Conservation (phyloP, 1,140 invertebrate genomes). For the Choristoneura fumiferana region DNA sequence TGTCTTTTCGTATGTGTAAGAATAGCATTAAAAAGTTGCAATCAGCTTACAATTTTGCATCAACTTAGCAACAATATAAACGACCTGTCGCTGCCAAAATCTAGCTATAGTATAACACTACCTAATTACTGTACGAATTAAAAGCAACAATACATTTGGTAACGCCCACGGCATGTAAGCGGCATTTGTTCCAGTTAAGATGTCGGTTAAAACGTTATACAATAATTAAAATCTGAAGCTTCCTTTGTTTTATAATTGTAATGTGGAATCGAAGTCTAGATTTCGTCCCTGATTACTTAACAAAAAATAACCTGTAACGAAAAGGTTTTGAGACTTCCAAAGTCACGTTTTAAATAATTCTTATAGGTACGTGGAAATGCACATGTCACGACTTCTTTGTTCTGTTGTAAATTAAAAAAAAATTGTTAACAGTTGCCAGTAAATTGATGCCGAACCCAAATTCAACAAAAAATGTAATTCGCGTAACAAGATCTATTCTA, state of each 20-base stretch:
- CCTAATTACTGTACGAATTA: constrained; percentile 11
- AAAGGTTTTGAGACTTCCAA: too few species aligned
- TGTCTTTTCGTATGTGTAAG: not conserved
- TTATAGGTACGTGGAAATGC: too few species aligned
- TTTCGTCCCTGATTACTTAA: too few species aligned
- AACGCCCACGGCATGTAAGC: not conserved
- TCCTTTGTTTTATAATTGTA: constrained; percentile 3
- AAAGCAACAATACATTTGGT: constrained; percentile 9
- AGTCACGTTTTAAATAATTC: too few species aligned
- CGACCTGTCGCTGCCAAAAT: not conserved
- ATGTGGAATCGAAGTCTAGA: not conserved
- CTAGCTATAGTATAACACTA: not conserved
- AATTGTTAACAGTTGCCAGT: too few species aligned
- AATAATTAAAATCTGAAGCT: not conserved
- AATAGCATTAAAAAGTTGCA: not conserved
- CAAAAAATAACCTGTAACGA: too few species aligned
- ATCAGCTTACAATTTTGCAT: not conserved
- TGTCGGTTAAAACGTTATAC: constrained; percentile 3
- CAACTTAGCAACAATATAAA: not conserved
- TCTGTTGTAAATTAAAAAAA: too few species aligned
- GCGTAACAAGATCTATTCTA: not conserved
- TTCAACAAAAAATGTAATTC: too few species aligned
- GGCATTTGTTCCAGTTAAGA: constrained; percentile 9
- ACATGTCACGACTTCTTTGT: too few species aligned
- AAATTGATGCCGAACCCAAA: too few species aligned